These are phyloP conservation scores for Lycodopsis pacificus DNA, from an alignment of 2,797 vertebrate genomes.

Conservation along the genomic window DNA sequence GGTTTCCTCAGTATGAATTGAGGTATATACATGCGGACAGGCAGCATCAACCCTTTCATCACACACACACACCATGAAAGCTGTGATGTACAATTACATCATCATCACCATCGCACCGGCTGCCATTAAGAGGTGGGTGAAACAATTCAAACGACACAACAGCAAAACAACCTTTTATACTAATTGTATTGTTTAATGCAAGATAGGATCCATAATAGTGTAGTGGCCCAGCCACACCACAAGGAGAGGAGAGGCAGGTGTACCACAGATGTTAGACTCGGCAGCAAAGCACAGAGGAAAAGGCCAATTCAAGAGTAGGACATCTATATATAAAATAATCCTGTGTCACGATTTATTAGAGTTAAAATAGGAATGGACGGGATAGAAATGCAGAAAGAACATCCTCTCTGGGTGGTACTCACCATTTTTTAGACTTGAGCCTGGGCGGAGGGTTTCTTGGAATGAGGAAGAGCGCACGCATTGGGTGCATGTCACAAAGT, in stretches of 20 bases:
- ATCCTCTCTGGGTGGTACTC: constrained; percentile 22
- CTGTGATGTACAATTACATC: constrained; percentile 24
- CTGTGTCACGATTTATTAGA: constrained; percentile 4
- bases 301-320: constrained; percentile 21
- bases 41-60: constrained; percentile 25
- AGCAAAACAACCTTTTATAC: constrained; percentile 1
- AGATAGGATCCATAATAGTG: neutral
- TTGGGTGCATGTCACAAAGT: constrained; percentile 94
- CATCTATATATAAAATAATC: constrained; percentile 16
- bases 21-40: constrained; percentile 32
- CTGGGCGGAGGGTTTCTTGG: constrained; percentile 92
- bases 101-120: constrained; percentile 43
- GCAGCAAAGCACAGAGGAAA: constrained; percentile 39
- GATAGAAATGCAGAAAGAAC: neutral
- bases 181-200: neutral
- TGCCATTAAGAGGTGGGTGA: neutral
- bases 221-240: neutral
- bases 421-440: constrained; percentile 96
- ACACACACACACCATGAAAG: constrained; percentile 15
- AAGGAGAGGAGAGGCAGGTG: constrained; percentile 68
- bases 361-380: neutral
- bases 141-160: neutral
- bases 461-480: constrained; percentile 94
- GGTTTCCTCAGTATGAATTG: constrained; percentile 11
- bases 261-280: constrained; percentile 66